These are phyloP conservation scores for Genyomyrus donnyi DNA, from an alignment of 2,113 vertebrate genomes.

Conservation along the genomic window DNA sequence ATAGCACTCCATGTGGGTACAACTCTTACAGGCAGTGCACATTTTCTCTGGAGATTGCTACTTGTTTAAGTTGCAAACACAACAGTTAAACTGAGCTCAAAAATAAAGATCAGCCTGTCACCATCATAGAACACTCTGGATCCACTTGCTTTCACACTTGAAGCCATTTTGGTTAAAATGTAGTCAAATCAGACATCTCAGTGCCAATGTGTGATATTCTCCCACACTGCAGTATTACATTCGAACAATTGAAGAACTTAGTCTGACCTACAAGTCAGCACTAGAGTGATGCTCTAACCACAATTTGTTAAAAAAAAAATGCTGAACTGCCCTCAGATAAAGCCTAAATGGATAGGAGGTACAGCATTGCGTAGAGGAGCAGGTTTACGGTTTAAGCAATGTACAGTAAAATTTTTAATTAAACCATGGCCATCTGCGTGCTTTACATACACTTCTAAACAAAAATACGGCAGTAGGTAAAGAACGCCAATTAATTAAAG, in stretches of 20 bases:
- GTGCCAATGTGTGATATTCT: not conserved
- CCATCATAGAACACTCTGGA: not conserved
- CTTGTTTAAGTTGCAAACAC: not conserved
- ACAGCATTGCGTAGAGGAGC: not conserved
- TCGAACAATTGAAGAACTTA: not conserved
- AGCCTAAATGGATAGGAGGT: not conserved
- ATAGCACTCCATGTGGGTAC: not conserved
- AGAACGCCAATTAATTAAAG: not conserved
- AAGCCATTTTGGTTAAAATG: not conserved
- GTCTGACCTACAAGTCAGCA: not conserved
- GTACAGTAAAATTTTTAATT: not conserved
- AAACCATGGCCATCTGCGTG: not conserved
- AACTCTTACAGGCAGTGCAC: not conserved
- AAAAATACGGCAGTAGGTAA: not conserved
- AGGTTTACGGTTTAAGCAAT: not conserved
- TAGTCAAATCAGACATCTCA: not conserved
- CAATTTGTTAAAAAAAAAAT: not conserved
- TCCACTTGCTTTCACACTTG: not conserved
- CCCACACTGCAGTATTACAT: not conserved
- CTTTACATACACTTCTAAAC: not conserved
- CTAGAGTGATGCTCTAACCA: not conserved
- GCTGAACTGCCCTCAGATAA: not conserved
- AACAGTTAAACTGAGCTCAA: not conserved
- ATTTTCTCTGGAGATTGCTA: not conserved
- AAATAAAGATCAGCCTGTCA: not conserved